Evolutionary conservation across 2,888 invertebrate species (phyloP).

Genomic region (Mimachlamys varia): DNA sequence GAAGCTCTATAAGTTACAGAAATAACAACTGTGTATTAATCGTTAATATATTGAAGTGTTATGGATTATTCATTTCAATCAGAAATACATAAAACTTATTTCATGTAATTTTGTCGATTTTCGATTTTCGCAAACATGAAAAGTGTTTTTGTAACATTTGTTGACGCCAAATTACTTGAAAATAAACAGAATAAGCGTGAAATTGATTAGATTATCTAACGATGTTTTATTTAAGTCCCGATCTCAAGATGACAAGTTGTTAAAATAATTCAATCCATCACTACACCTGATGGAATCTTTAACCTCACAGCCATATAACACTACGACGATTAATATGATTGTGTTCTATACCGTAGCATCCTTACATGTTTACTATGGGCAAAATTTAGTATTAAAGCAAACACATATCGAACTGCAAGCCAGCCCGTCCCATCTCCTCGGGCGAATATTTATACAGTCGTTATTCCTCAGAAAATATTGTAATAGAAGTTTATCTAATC

Average conservation of each 20-base stretch:
- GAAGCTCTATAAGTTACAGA: no score
- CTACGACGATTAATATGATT: not conserved
- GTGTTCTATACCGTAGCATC: not conserved
- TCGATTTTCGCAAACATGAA: no score
- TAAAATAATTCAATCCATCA: not conserved
- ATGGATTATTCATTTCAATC: no score
- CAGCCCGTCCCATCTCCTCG: not conserved
- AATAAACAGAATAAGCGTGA: not conserved
- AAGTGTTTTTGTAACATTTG: no score
- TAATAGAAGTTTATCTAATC: slow-evolving; percentile 22
- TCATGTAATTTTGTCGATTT: no score
- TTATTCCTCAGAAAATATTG: not conserved
- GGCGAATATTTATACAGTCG: not conserved
- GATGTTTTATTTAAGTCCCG: slow-evolving; percentile 7
- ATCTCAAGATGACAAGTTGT: not conserved
- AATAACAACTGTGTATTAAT: no score
- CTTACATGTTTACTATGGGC: not conserved
- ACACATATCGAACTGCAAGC: not conserved
- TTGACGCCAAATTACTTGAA: no score
- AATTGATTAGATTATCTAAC: not conserved
- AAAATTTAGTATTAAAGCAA: not conserved
- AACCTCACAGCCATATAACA: not conserved
- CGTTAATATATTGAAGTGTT: no score
- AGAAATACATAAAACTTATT: no score
- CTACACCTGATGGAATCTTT: not conserved